These are phyloP conservation scores for Drosophila putrida DNA, from an alignment of 2,888 invertebrate genomes.

Conservation along the genomic window DNA sequence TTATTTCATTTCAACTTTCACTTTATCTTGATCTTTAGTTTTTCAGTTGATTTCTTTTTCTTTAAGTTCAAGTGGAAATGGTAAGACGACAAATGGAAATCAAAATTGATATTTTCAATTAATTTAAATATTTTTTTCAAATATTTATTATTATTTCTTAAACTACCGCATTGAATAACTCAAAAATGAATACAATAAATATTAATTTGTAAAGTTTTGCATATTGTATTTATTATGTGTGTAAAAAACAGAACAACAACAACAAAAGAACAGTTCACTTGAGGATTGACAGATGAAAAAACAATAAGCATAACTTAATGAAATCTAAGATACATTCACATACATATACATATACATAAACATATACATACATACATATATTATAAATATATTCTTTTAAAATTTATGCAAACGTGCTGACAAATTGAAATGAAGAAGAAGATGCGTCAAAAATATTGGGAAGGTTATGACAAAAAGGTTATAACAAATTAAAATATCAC, in stretches of 20 bases:
- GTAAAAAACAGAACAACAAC: slow-evolving; percentile 14
- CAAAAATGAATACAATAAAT: not conserved
- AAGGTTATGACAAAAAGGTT: slow-evolving; percentile 28
- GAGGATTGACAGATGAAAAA: slow-evolving; percentile 39
- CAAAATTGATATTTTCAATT: not conserved
- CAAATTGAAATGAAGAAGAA: slow-evolving; percentile 25
- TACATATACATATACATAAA: slow-evolving; percentile 13
- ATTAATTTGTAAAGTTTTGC: slow-evolving; percentile 14
- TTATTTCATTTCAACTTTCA: slow-evolving; percentile 21
- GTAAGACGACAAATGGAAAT: not conserved
- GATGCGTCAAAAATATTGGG: slow-evolving; percentile 31
- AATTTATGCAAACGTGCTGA: slow-evolving; percentile 70
- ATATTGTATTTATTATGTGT: slow-evolving; percentile 21
- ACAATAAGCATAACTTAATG: slow-evolving; percentile 58
- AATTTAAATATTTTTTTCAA: not conserved
- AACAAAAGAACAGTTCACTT: slow-evolving; percentile 21
- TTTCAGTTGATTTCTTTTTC: slow-evolving; percentile 11
- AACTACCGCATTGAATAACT: slow-evolving; percentile 4
- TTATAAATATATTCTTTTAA: slow-evolving; percentile 82
- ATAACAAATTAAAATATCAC: slow-evolving; percentile 66
- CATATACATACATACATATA: slow-evolving; percentile 51
- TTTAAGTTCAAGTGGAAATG: not conserved
- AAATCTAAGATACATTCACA: slow-evolving; percentile 49
- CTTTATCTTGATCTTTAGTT: slow-evolving; percentile 37
- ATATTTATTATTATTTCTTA: not conserved